Base-by-base conservation (phyloP, 1,140 invertebrate species). In the Idris sp. region DNA sequence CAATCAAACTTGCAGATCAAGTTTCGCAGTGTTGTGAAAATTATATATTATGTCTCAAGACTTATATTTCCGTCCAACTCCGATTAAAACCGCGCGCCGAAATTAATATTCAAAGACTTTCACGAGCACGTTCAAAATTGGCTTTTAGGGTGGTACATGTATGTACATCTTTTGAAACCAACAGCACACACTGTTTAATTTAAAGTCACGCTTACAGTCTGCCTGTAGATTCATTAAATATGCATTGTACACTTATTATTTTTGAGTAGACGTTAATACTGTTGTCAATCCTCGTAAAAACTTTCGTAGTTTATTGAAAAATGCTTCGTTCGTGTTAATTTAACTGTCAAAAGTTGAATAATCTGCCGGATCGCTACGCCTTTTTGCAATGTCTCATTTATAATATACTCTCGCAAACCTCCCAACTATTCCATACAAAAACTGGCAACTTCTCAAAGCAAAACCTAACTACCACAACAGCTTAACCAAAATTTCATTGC, bases 281-380 rank as follows among this genome's bases (percentile, higher is more conserved):
- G 64, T 61, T 69, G 65, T 71, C 67, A 62, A 71, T 71, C 56
- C 56, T 15, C 31, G 25, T 11, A 1, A 11, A n/a, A 65, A 69
- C 46, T 61, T 71, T 54, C 48, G 22, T 49, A 43, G 16, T 14
- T 40, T 36, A 56, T 61, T 33, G 46, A 71, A 71, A 61, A 71
- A 35, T 56, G 35, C 51, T 62, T 49, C 35, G 11, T 13, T 25
- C 43, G 43, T 10, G 36, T 41, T 74, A 68, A 74, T 74, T 62
- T 74, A 74, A 74, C 56, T 74, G 71, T 68, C 71, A 62, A 62
- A 56, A 43, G 41, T n/a, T 74, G 49, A 74, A 30, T 68, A 74
- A 68, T 74, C 71, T 38, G 25, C 26, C 31, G 35, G 26, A 51
- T 56, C 48, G 15, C 25, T 46, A 6, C 26, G 10, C 15, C 28